Evolutionary conservation across 2,888 invertebrate species (phyloP), one percentile per base, ranked within the genome.

Genomic region (Punctoribates punctum): DNA sequence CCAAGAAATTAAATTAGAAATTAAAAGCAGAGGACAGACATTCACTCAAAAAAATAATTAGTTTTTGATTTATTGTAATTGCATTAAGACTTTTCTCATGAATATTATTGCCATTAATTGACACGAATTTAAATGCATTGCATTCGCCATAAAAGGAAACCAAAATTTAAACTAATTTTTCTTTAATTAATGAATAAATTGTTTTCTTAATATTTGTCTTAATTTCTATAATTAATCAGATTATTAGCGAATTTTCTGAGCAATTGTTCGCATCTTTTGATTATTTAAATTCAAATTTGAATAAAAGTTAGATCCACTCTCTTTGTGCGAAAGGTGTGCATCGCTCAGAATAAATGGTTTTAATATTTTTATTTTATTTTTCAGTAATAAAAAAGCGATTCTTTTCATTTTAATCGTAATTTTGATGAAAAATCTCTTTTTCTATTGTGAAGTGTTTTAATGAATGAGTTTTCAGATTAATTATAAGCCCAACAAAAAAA

Each of bases 371-470:
- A n/a, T n/a, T 23, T 29, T 6, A 60, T 27, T 60, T 42, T 42
- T 1, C 6, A 42, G 42, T 11, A 42, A 60, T 23, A 60, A 60
- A 60, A n/a, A 23, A 60, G 13, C 13, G 20, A 38, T 67, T 38
- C 38, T 29, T 25, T 54, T 54, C 23, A 60, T 38, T 67, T 46
- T 48, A 48, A 72, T 72, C 42, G 72, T 25, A 72, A 72, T 72
- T 72, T 23, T 72, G 38, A 72, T 72, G 72, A 72, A 72, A 72
- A 72, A 72, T 72, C 25, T 5, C 25, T 72, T 72, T 72, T 46
- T 48, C 46, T 72, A 72, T 72, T 72, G 72, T 72, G 46, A 46
- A 46, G 72, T 72, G 72, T 72, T 72, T 72, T 72, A 72, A 72
- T 72, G 48, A 48, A 72, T 72, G 11, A 46, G 48, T 72, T 72